Conservation (phyloP, 1,140 invertebrate genomes). For the Macrobrachium rosenbergii region DNA sequence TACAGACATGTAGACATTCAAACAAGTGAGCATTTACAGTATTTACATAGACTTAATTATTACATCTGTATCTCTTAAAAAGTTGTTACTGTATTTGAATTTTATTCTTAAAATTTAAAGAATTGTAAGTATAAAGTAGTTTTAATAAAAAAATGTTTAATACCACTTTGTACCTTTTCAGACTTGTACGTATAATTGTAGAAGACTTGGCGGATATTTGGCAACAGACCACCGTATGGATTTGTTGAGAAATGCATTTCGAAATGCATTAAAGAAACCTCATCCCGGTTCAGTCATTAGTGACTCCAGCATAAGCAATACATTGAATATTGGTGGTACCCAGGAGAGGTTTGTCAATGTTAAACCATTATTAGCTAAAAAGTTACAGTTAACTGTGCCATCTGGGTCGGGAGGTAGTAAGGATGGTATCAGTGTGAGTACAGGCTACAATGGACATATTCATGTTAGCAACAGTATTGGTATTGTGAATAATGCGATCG, state of each 20-base stretch:
- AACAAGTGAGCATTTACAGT: too few species aligned
- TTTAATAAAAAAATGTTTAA: neutral
- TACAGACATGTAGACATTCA: too few species aligned
- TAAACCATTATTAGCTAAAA: constrained; percentile 64
- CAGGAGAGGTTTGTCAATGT: constrained; percentile 64
- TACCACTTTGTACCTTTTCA: constrained; percentile 47
- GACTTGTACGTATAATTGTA: constrained; percentile 65
- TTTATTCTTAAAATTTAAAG: neutral
- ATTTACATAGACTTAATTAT: neutral
- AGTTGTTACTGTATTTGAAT: too few species aligned
- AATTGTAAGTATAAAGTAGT: neutral
- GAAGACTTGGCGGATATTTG: constrained; percentile 63
- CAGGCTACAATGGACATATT: constrained; percentile 65
- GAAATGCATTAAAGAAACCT: constrained; percentile 64
- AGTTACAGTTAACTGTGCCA: constrained; percentile 62
- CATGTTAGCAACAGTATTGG: constrained; percentile 61
- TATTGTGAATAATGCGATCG: constrained; percentile 54
- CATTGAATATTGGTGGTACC: constrained; percentile 48
- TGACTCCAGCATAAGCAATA: constrained; percentile 52
- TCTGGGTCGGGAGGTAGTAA: constrained; percentile 56
- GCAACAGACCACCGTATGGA: constrained; percentile 61
- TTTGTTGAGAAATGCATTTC: constrained; percentile 60
- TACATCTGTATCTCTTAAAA: too few species aligned
- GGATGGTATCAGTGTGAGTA: constrained; percentile 64
- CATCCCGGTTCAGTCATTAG: constrained; percentile 49